These are phyloP conservation scores for Hippasteria phrygiana DNA, from an alignment of 53 echinoderm and acorn worm species.

Conservation along the genomic window DNA sequence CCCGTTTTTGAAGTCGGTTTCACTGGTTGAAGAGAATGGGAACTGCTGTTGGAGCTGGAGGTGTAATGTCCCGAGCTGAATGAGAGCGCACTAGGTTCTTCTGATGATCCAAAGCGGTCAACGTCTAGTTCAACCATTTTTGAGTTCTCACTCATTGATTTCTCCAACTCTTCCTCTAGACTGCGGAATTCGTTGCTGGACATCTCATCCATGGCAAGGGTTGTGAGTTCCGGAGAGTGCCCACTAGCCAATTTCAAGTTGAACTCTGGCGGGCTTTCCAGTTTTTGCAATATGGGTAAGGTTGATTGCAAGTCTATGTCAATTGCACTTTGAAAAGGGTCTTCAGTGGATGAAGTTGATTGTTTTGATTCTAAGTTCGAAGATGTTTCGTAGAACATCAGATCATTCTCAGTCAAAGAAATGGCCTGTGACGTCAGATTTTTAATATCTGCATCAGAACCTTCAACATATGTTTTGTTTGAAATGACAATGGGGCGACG, in stretches of 20 bases:
- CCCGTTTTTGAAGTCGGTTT: not conserved
- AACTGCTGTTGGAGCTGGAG: not conserved
- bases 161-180: slow-evolving; percentile 32
- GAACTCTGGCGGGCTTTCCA: slow-evolving; percentile 38
- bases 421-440: not conserved
- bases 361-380: not conserved
- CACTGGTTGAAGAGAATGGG: not conserved
- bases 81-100: slow-evolving; percentile 12
- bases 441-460: not conserved
- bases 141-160: not conserved
- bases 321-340: slow-evolving; percentile 33
- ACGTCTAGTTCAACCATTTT: not conserved
- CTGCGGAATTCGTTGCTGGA: slow-evolving; percentile 51
- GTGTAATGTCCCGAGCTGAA: slow-evolving; percentile 19
- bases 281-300: slow-evolving; percentile 35
- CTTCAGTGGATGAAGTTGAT: not conserved
- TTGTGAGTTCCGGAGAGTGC: not conserved
- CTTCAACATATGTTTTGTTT: slow-evolving; percentile 25
- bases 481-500: slow-evolving; percentile 69
- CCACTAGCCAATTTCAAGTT: not conserved
- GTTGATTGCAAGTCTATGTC: not conserved
- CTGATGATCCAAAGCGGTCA: not conserved
- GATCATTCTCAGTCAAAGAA: not conserved
- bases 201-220: slow-evolving; percentile 8
- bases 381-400: slow-evolving; percentile 11